Evolutionary conservation across 2,888 invertebrate genomes (phyloP), one percentile per base, ranked within the genome.

Genomic region (Anthrax anthrax): DNA sequence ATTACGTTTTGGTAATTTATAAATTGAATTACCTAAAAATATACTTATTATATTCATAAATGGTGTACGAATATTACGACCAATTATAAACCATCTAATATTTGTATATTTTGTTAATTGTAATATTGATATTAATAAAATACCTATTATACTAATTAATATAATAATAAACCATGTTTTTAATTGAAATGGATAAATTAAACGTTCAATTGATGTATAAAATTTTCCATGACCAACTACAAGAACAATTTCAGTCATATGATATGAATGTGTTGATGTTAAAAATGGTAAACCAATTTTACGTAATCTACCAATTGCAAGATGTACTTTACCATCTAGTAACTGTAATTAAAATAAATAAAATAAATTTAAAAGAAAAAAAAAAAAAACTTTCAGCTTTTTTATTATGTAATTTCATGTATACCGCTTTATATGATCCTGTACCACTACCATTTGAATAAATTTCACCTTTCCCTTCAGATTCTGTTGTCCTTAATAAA

Each of bases 251-350:
- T 51, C 52, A 2, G 54, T 53, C 48, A 57, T 57, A 44, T 53
- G 40, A 54, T 57, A 43, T 57, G 59, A 4, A 49, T 44, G 14
- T 47, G 32, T 12, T 55, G 55, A 3, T 52, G 50, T 5, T 18
- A 43, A 27, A 57, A 56, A 2, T 4, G 47, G 32, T 1, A 46
- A 36, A 27, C 57, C 51, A n/a, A 54, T 54, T 32, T 52, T 38
- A 48, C 18, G 57, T 55, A 6, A 57, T 0, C 56, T 59, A 1
- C 64, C 64, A 16, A 64, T 51, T 1, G 55, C 58, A 1, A 65
- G 40, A 9, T 61, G 54, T 12, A 57, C 58, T 13, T 37, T 32
- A 0, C 52, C 52, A 0, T 49, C 18, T 1, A 52, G 46, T 14
- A 64, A 43, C 61, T 64, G 50, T 0, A 47, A 42, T 3, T 12